Conservation (phyloP, 2,797 vertebrate genomes). For the Sparus aurata region DNA sequence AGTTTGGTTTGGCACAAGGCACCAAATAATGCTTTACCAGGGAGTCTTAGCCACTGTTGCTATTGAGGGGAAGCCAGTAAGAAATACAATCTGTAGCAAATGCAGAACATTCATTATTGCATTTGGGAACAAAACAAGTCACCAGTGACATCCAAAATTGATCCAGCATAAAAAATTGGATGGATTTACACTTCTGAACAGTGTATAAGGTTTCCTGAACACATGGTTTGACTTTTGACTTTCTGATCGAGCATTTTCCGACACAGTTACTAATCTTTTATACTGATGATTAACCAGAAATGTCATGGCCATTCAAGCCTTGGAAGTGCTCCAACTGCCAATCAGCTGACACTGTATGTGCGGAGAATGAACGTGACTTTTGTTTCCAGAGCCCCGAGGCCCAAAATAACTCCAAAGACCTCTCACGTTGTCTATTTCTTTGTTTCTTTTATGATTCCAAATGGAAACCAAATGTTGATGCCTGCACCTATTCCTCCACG, state of each 20-base stretch:
- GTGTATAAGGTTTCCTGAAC: neutral
- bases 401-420: constrained; percentile 24
- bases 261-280: neutral
- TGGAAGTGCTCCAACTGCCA: constrained; percentile 21
- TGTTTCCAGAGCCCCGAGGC: neutral
- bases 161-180: constrained; percentile 12
- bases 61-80: constrained; percentile 37
- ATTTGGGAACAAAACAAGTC: constrained; percentile 7
- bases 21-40: constrained; percentile 8
- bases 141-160: neutral
- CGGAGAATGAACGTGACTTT: constrained; percentile 28
- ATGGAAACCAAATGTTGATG: constrained; percentile 57
- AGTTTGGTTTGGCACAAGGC: constrained; percentile 47
- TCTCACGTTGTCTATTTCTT: constrained; percentile 2
- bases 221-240: neutral
- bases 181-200: neutral
- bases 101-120: constrained; percentile 4
- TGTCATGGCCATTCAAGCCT: neutral
- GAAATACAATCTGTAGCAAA: constrained; percentile 9
- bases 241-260: constrained; percentile 1
- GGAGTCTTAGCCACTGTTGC: constrained; percentile 28
- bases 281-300: neutral
- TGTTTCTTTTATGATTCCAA: constrained; percentile 39
- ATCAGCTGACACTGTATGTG: neutral
- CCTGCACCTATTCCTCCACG: constrained; percentile 13